Base-by-base conservation (phyloP, 2,113 vertebrate species). In the Australoheros scitulus region DNA sequence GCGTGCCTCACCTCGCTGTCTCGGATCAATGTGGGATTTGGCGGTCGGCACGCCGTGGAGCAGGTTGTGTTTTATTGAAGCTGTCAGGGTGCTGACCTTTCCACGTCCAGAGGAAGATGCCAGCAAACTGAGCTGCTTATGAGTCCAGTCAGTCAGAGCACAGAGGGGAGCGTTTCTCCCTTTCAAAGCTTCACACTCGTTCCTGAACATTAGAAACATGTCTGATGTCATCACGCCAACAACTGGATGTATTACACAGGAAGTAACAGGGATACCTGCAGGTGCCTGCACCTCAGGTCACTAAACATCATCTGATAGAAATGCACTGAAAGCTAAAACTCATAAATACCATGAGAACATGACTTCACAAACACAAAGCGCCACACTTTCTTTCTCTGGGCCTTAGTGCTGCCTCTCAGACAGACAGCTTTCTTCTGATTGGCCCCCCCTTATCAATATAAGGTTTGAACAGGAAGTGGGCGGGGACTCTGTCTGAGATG, bases 31-130 rank as follows among this genome's bases (percentile, higher is more conserved):
- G 52, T 36, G 7, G 76, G 68, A 15, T 79, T 80, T 58, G 65
- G 52, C 75, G 15, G 3, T 47, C 32, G 80, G 75, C 82, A 63
- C 77, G 8, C 17, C 43, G 82, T 65, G 18, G 65, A 24, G 32
- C 86, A 29, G 70, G 32, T 24, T 10, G 81, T 90, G 86, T 88
- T 89, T 92, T 90, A 90, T 85, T 79, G 77, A 86, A 81, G 80
- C 82, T 84, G 84, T 87, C 77, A 17, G 81, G 75, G 77, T 78
- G 57, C 61, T 79, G 89, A 92, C 91, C 91, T 87, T 85, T 85
- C 74, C 26, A 2, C 68, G 83, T 86, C 83, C 60, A 18, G 17
- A 17, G 61, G 82, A 58, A 58, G 82, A 78, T 13, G 75, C n/a
- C 78, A 63, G 80, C 63, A 77, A 78, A 87, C 18, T 0, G 79